A percentile compares a stretch with the other conserved stretches of the same genome.
Conservation (phyloP, 2,113 vertebrate genomes). For the Pandion haliaetus region DNA sequence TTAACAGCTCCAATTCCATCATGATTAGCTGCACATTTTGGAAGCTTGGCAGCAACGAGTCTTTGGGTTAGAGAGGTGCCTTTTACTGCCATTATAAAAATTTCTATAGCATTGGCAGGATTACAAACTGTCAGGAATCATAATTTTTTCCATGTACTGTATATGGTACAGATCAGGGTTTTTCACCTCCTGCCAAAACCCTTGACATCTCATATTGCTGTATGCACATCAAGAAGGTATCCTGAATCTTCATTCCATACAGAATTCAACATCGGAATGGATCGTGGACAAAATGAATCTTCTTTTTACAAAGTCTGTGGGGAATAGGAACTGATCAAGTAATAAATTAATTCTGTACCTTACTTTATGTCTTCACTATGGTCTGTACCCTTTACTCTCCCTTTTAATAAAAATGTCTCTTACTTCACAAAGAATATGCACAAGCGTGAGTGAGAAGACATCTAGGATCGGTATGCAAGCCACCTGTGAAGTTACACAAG, state of each 20-base stretch:
- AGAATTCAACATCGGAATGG: not conserved
- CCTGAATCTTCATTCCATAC: not conserved
- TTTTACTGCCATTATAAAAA: conserved; percentile 26
- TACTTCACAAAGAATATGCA: not conserved
- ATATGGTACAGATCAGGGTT: not conserved
- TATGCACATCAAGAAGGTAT: not conserved
- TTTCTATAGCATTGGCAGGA: not conserved
- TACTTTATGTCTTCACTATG: not conserved
- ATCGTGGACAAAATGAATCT: not conserved
- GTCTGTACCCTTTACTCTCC: not conserved
- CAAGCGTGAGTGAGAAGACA: not conserved
- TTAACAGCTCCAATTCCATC: not conserved
- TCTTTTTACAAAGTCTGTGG: not conserved
- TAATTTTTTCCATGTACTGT: not conserved
- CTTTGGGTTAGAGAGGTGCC: not conserved
- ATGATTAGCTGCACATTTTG: conserved; percentile 9
- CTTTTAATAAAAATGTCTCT: not conserved
- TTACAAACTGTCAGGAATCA: not conserved
- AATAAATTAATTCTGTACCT: not conserved
- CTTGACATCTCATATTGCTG: not conserved
- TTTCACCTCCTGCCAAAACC: not conserved
- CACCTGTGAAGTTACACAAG: not conserved
- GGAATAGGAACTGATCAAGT: not conserved
- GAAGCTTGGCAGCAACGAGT: not conserved
- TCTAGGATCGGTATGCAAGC: not conserved